Percentiles rank a stretch among this genome's conserved stretches.
These are phyloP conservation scores for Eupeodes luniger DNA, from an alignment of 2,888 invertebrate genomes.

Conservation along the genomic window DNA sequence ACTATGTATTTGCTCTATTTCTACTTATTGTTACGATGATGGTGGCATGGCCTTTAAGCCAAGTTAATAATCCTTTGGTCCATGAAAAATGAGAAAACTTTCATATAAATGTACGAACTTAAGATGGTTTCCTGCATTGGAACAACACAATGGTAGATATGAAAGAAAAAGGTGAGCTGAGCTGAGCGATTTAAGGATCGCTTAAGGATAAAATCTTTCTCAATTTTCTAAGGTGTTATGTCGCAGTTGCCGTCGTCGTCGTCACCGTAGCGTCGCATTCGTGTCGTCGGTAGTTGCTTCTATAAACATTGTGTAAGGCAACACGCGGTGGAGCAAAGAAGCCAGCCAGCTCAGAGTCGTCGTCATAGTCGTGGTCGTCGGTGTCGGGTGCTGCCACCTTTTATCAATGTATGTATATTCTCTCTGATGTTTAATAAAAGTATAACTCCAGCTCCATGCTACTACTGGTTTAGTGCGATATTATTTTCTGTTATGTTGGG, in stretches of 20 bases:
- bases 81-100: slow-evolving; percentile 13
- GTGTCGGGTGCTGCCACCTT: slow-evolving; percentile 4
- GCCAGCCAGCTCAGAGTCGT: no score
- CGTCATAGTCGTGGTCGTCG: no score
- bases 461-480: slow-evolving; percentile 32
- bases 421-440: slow-evolving; percentile 11
- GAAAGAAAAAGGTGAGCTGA: no score
- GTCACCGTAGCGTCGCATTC: no score
- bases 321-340: not conserved
- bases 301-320: not conserved
- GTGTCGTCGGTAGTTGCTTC: not conserved
- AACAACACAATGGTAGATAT: no score
- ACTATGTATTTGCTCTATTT: no score
- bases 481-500: slow-evolving; percentile 12
- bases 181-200: slow-evolving; percentile 27
- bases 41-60: slow-evolving; percentile 28
- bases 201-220: slow-evolving; percentile 38
- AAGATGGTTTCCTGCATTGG: not conserved
- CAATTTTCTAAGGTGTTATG: slow-evolving; percentile 19
- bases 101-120: slow-evolving; percentile 5
- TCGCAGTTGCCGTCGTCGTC: not conserved
- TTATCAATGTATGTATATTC: slow-evolving; percentile 15
- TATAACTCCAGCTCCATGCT: not conserved
- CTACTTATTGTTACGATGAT: not conserved
- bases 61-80: slow-evolving; percentile 48